Evolutionary conservation across 2,113 vertebrate genomes (phyloP).

Genomic region (Channa maculata): DNA sequence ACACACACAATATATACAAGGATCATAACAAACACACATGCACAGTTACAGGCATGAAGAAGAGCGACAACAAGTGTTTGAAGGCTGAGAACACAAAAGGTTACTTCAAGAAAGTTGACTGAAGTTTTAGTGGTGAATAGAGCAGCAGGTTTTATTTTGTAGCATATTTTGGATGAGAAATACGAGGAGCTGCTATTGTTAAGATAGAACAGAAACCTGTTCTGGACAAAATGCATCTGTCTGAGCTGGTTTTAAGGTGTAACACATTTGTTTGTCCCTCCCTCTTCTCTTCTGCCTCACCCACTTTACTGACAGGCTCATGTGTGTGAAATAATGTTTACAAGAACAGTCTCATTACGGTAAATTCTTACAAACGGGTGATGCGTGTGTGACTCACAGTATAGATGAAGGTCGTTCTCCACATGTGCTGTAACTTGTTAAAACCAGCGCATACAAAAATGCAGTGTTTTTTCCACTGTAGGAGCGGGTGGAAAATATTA

Average conservation of each 20-base stretch:
- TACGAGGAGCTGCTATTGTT: background rate
- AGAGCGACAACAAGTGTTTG: constrained; percentile 48
- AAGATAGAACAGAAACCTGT: background rate
- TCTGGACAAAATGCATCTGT: background rate
- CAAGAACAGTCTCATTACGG: constrained; percentile 61
- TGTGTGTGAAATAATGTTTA: constrained; percentile 67
- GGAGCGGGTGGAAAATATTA: background rate
- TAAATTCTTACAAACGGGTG: constrained; percentile 30
- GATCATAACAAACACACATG: constrained; percentile 19
- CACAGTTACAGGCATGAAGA: background rate
- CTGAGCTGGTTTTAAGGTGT: background rate
- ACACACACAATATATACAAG: constrained; percentile 49
- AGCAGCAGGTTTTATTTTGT: background rate
- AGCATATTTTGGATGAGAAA: background rate
- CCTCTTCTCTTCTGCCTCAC: background rate
- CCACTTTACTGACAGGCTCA: constrained; percentile 4
- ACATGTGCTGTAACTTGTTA: constrained; percentile 65
- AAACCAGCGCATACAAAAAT: constrained; percentile 41
- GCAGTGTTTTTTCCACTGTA: constrained; percentile 18
- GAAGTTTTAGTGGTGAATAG: background rate
- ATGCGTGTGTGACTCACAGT: constrained; percentile 12
- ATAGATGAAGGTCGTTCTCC: constrained; percentile 41
- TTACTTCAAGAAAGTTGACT: background rate
- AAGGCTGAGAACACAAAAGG: constrained; percentile 1
- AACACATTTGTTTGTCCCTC: background rate